Percentiles rank a stretch among this genome's conserved stretches.
Evolutionary conservation across 2,888 invertebrate species (phyloP).

Genomic region (Calliphora vomitoria): DNA sequence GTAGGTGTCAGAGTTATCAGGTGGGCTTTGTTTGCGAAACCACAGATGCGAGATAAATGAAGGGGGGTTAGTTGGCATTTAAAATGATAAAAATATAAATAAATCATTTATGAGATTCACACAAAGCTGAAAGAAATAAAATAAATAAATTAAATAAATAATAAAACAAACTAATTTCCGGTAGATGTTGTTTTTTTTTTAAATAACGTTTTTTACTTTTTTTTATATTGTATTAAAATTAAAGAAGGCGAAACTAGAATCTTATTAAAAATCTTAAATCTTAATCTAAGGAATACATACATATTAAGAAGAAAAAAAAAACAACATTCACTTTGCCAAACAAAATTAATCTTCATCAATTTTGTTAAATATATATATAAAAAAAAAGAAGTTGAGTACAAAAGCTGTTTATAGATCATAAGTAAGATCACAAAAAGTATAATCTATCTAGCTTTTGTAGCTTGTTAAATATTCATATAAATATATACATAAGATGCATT

Average conservation of each 20-base stretch:
- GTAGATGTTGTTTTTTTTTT: background rate
- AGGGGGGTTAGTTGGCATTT: slow-evolving; percentile 25
- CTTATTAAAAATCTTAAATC: slow-evolving; percentile 1
- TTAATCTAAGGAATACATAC: background rate
- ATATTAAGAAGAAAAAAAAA: no score
- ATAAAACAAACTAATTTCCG: slow-evolving; percentile 44
- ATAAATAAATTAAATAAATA: background rate
- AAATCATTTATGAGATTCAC: slow-evolving; percentile 20
- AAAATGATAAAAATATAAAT: slow-evolving; percentile 24
- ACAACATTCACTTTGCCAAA: background rate
- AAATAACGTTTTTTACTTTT: slow-evolving; percentile 14
- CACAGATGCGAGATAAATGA: slow-evolving; percentile 49
- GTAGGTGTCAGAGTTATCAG: slow-evolving; percentile 70
- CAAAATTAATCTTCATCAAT: slow-evolving; percentile 30
- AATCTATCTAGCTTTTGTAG: background rate
- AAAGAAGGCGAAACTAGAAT: slow-evolving; percentile 5
- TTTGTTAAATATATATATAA: background rate
- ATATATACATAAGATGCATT: no score
- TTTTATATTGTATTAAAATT: background rate
- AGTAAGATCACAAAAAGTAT: background rate
- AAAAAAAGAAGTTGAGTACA: background rate
- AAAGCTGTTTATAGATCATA: no score
- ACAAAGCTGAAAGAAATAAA: background rate
- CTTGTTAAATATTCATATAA: background rate
- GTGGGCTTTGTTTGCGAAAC: slow-evolving; percentile 57